Percentiles rank a stretch among this genome's conserved stretches.
Conservation (phyloP, 1,140 invertebrate species). For the Drosophila ironensis region DNA sequence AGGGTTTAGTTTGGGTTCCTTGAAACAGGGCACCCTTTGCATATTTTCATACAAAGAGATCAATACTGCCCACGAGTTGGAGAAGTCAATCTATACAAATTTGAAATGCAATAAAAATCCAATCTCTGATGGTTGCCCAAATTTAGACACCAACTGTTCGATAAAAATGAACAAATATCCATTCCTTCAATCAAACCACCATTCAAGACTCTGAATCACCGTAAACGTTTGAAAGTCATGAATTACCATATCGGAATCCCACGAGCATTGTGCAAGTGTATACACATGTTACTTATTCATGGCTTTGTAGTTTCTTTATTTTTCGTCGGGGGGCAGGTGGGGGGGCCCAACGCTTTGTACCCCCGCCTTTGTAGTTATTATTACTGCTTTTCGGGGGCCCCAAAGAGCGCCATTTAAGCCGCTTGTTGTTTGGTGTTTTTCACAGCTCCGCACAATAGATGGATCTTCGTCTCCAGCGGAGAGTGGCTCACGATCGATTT, state of each 20-base stretch:
- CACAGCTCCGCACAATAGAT: constrained; percentile 71
- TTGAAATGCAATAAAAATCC: constrained; percentile 2
- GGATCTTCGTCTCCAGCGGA: constrained; percentile 69
- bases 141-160: constrained; percentile 29
- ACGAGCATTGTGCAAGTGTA: constrained; percentile 46
- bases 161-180: constrained; percentile 31
- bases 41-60: no score
- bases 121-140: constrained; percentile 12
- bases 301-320: constrained; percentile 33
- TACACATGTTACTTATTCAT: constrained; percentile 55
- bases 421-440: constrained; percentile 71
- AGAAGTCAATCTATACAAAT: no score
- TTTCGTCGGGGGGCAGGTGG: neutral
- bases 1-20: no score
- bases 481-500: constrained; percentile 62
- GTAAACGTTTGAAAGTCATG: constrained; percentile 38
- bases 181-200: constrained; percentile 36
- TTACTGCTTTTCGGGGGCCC: constrained; percentile 33
- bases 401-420: constrained; percentile 76
- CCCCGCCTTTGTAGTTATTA: constrained; percentile 59
- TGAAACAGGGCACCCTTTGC: no score
- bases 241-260: constrained; percentile 51
- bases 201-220: constrained; percentile 41
- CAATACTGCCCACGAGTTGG: no score
- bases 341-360: constrained; percentile 41